phyloP scores from a whole-genome alignment of 2,797 vertebrate genomes.

The Anomalospiza imberbis region DNA sequence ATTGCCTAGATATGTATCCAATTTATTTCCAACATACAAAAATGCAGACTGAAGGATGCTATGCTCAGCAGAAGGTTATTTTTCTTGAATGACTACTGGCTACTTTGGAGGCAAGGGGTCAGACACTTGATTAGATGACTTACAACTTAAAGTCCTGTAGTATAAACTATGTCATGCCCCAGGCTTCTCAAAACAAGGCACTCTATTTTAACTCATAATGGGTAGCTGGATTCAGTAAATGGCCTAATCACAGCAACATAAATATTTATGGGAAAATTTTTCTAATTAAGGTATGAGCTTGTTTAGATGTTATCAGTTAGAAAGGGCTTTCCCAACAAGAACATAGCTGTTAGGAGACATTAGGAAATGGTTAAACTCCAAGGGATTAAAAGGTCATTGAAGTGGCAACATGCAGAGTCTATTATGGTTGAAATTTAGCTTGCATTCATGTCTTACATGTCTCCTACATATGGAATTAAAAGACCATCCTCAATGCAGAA shows the following conservation, averaged over 20 bases:
- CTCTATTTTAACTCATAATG: slow-evolving; percentile 79
- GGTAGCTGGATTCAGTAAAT: slow-evolving; percentile 79
- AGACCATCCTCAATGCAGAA: slow-evolving; percentile 39
- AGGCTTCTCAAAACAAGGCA: slow-evolving; percentile 77
- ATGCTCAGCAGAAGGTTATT: slow-evolving; percentile 53
- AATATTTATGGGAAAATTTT: slow-evolving; percentile 83
- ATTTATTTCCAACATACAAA: slow-evolving; percentile 43
- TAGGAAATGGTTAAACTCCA: slow-evolving; percentile 78
- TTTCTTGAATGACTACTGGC: slow-evolving; percentile 59
- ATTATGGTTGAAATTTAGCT: slow-evolving; percentile 46
- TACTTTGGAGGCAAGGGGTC: slow-evolving; percentile 74
- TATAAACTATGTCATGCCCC: slow-evolving; percentile 78
- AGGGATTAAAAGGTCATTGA: slow-evolving; percentile 77
- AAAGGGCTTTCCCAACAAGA: slow-evolving; percentile 78
- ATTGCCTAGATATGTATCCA: neutral
- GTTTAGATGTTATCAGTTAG: slow-evolving; percentile 82
- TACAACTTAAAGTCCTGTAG: slow-evolving; percentile 70
- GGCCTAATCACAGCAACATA: slow-evolving; percentile 77
- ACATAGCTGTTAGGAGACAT: slow-evolving; percentile 79
- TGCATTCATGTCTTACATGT: slow-evolving; percentile 17
- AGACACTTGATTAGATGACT: slow-evolving; percentile 79
- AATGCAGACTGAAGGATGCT: slow-evolving; percentile 62
- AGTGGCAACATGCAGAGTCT: slow-evolving; percentile 64
- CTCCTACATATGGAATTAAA: slow-evolving; percentile 12
- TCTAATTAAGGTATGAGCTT: slow-evolving; percentile 80